Conservation (phyloP, 2,888 invertebrate species). For the Torymus aiolomorphi region DNA sequence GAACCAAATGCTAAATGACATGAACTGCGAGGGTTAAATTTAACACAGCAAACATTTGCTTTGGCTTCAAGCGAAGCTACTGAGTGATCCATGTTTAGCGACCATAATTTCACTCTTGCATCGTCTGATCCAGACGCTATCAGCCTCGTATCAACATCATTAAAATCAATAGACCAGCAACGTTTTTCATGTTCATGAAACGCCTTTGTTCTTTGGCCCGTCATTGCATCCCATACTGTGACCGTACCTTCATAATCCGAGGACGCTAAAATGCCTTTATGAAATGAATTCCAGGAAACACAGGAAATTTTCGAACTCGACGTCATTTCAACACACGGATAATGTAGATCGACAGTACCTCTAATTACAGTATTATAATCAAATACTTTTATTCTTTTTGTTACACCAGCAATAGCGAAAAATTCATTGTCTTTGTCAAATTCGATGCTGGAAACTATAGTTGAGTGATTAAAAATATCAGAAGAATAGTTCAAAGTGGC, state of each 20-base stretch:
- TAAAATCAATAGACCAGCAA: conserved; percentile 97
- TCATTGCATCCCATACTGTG: conserved; percentile 92
- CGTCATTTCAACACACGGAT: conserved; percentile 93
- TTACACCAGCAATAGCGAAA: conserved; percentile 97
- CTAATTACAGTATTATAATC: conserved; percentile 91
- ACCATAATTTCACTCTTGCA: conserved; percentile 94
- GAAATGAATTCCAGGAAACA: conserved; percentile 95
- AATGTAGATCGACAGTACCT: conserved; percentile 93
- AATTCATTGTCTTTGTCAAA: conserved; percentile 97
- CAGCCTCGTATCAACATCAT: conserved; percentile 90
- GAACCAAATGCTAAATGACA: conserved; percentile 95
- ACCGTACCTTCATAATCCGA: conserved; percentile 97
- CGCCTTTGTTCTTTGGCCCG: conserved; percentile 84
- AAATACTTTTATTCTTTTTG: conserved; percentile 94
- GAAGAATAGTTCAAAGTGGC: conserved; percentile 93
- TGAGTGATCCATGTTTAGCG: conserved; percentile 89
- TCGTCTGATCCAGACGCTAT: conserved; percentile 96
- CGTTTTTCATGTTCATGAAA: conserved; percentile 95
- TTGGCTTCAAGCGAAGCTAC: conserved; percentile 93
- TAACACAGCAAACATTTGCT: conserved; percentile 97
- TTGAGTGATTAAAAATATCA: conserved; percentile 91
- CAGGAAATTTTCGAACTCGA: conserved; percentile 96
- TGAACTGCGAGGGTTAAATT: conserved; percentile 90
- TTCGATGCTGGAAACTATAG: conserved; percentile 93
- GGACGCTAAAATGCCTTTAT: conserved; percentile 90